Evolutionary conservation across 2,797 vertebrate genomes (phyloP).

Genomic region (Leptatherina wallacei): DNA sequence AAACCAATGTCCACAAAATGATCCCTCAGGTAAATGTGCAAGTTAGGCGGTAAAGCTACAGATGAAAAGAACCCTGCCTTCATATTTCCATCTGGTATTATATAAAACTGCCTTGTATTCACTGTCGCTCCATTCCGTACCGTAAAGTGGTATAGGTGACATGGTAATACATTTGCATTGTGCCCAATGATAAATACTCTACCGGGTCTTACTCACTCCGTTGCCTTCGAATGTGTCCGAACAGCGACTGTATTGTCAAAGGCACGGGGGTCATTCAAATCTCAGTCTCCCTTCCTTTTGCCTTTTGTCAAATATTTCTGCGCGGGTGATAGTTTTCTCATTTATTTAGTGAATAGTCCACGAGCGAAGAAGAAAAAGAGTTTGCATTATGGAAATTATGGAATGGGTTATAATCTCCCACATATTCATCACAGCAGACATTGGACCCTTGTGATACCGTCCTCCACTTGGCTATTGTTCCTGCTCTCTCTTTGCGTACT

Average conservation of each 20-base stretch:
- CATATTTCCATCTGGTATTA: conserved; percentile 68
- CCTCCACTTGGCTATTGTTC: conserved; percentile 83
- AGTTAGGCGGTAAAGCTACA: conserved; percentile 38
- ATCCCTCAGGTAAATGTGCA: conserved; percentile 54
- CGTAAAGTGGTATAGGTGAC: conserved; percentile 85
- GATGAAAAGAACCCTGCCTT: conserved; percentile 47
- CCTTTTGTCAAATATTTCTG: conserved; percentile 84
- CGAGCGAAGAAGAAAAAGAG: conserved; percentile 70
- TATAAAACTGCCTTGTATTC: conserved; percentile 69
- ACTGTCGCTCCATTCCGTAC: conserved; percentile 73
- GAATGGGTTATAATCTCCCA: conserved; percentile 85
- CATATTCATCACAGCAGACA: conserved; percentile 85
- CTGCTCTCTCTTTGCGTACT: conserved; percentile 61
- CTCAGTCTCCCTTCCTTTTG: conserved; percentile 71
- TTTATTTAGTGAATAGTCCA: conserved; percentile 88
- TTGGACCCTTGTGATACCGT: conserved; percentile 79
- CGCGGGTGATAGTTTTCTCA: conserved; percentile 86
- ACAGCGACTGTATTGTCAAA: conserved; percentile 79
- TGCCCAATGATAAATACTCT: conserved; percentile 86
- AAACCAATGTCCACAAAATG: conserved; percentile 63
- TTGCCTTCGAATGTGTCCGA: conserved; percentile 81
- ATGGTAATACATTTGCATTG: conserved; percentile 87
- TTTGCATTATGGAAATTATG: conserved; percentile 89
- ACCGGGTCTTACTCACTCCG: conserved; percentile 83
- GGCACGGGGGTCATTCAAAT: conserved; percentile 82